Conservation (phyloP, 2,797 vertebrate genomes). For the Pseudochaenichthys georgianus region DNA sequence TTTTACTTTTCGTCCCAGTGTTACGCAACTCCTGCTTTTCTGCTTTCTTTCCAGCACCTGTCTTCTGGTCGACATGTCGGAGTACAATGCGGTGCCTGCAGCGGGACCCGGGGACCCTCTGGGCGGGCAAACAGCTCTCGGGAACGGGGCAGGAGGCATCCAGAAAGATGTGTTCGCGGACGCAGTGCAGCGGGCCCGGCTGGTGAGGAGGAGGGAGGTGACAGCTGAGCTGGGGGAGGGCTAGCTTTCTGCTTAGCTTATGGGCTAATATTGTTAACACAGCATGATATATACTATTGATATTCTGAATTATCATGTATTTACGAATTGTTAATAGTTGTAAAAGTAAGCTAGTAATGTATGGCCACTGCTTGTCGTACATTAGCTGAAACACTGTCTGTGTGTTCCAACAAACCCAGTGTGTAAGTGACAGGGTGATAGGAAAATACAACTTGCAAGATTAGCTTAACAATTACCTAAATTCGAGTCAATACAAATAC, state of each 20-base stretch:
- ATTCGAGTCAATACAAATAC: no score
- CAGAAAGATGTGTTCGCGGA: conserved; percentile 93
- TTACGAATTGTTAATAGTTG: not conserved
- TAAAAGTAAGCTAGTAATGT: not conserved
- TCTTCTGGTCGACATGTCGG: conserved; percentile 77
- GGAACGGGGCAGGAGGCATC: conserved; percentile 81
- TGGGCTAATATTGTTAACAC: conserved; percentile 36
- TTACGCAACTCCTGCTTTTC: conserved; percentile 66
- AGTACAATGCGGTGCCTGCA: conserved; percentile 86
- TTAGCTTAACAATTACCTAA: no score
- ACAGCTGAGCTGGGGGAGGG: not conserved
- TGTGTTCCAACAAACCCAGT: not conserved
- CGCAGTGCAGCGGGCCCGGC: conserved; percentile 91
- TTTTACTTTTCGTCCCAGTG: conserved; percentile 67
- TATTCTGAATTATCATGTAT: not conserved
- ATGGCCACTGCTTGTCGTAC: conserved; percentile 2
- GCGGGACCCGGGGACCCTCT: conserved; percentile 72
- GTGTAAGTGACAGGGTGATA: not conserved
- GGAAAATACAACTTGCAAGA: not conserved
- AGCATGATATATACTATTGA: not conserved
- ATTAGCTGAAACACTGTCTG: not conserved
- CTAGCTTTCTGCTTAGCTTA: conserved; percentile 34
- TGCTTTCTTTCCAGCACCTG: conserved; percentile 33
- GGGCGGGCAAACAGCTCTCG: conserved; percentile 79
- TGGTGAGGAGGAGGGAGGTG: conserved; percentile 82